These are phyloP conservation scores for Huso huso DNA, from an alignment of 2,797 vertebrate genomes.

Conservation along the genomic window DNA sequence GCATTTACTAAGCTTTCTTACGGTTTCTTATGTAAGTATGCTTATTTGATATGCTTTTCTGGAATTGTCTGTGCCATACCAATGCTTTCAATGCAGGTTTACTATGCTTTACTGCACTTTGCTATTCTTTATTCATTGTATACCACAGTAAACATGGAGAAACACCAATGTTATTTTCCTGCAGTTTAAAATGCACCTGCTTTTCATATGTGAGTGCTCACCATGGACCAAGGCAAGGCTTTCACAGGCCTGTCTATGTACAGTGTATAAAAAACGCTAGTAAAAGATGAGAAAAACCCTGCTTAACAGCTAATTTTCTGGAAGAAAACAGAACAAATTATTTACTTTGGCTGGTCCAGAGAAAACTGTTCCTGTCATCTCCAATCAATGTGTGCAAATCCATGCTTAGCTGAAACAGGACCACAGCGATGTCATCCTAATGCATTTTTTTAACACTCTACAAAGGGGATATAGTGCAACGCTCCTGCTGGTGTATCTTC, in stretches of 20 bases:
- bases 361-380: not conserved
- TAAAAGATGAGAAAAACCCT: too few species aligned
- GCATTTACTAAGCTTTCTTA: too few species aligned
- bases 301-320: not conserved
- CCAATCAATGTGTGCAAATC: not conserved
- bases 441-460: not conserved
- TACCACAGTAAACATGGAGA: too few species aligned
- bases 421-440: not conserved
- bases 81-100: too few species aligned
- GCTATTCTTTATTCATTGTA: conserved; percentile 20
- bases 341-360: too few species aligned
- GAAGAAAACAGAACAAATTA: not conserved
- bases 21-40: too few species aligned
- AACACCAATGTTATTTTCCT: too few species aligned
- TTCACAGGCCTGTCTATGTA: not conserved
- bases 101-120: conserved; percentile 4
- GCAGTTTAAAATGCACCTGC: conserved; percentile 27
- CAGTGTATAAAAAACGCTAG: not conserved
- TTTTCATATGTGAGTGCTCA: conserved; percentile 23
- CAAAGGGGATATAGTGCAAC: not conserved
- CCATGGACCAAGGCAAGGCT: not conserved
- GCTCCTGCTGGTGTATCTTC: too few species aligned
- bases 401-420: not conserved
- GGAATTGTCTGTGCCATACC: too few species aligned
- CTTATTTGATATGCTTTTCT: too few species aligned